Conservation (phyloP, 2,888 invertebrate species). For the Chouioia cunea region DNA sequence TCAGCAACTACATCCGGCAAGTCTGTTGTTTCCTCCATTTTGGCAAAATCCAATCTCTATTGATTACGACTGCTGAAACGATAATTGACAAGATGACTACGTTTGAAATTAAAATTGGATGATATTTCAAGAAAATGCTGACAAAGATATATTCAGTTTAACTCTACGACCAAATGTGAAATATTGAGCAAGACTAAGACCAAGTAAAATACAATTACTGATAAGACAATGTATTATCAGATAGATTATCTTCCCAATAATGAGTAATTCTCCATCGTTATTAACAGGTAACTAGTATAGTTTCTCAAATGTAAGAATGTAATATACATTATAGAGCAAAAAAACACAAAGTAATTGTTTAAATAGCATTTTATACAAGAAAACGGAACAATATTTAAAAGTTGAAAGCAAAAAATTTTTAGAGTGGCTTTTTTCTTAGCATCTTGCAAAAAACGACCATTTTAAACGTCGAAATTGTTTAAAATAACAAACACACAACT, state of each 20-base stretch:
- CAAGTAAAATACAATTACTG: conserved; percentile 8
- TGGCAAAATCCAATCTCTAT: conserved; percentile 20
- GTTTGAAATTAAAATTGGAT: conserved; percentile 4
- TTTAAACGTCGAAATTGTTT: too few relatives aligned
- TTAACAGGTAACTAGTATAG: too few relatives aligned
- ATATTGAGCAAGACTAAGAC: conserved; percentile 26
- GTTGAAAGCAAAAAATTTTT: too few relatives aligned
- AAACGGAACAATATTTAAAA: too few relatives aligned
- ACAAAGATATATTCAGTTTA: conserved; percentile 14
- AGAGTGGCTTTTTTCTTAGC: too few relatives aligned
- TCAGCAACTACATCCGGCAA: conserved; percentile 9
- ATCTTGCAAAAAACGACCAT: too few relatives aligned
- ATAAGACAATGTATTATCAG: conserved; percentile 38
- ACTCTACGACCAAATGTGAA: conserved; percentile 4
- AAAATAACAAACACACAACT: too few relatives aligned
- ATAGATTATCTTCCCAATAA: conserved; percentile 22
- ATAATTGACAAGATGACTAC: neutral
- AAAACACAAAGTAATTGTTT: too few relatives aligned
- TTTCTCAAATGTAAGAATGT: too few relatives aligned
- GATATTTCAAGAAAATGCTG: neutral
- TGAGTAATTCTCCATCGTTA: neutral
- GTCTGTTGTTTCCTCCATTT: conserved; percentile 19
- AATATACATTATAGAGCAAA: too few relatives aligned
- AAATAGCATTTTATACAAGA: too few relatives aligned
- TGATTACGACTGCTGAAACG: conserved; percentile 28